A percentile compares a stretch with the other conserved stretches of the same genome.
phyloP scores from a whole-genome alignment of 1,140 invertebrate genomes.

The Diabrotica undecimpunctata region DNA sequence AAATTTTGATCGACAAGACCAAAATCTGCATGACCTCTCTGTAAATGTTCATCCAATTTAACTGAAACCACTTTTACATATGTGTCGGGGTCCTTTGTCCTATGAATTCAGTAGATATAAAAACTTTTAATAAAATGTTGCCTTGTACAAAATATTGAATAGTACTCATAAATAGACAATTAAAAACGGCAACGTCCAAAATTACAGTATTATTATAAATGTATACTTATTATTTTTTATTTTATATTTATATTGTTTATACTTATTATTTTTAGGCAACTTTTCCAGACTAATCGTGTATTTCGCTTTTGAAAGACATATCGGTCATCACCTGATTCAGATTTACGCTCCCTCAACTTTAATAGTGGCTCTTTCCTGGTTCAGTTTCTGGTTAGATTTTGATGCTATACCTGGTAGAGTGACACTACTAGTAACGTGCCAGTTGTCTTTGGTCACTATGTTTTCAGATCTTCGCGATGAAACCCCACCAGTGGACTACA shows the following conservation, averaged over 20 bases:
- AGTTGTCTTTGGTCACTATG: slow-evolving; percentile 79
- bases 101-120: no score
- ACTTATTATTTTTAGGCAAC: slow-evolving; percentile 55
- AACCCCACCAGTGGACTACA: slow-evolving; percentile 77
- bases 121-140: no score
- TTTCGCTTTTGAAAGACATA: slow-evolving; percentile 78
- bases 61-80: no score
- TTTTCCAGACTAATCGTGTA: slow-evolving; percentile 72
- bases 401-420: slow-evolving; percentile 81
- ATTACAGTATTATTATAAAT: no score
- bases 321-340: slow-evolving; percentile 83
- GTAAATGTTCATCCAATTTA: no score
- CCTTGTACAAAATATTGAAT: no score
- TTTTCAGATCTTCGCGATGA: slow-evolving; percentile 74
- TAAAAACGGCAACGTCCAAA: no score
- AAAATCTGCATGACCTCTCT: no score
- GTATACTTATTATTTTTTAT: slow-evolving; percentile 21
- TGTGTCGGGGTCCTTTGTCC: no score
- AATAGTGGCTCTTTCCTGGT: slow-evolving; percentile 84
- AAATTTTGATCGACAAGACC: no score
- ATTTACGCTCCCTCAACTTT: slow-evolving; percentile 82
- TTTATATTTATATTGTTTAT: no score
- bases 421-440: slow-evolving; percentile 77
- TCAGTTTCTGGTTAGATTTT: slow-evolving; percentile 83
- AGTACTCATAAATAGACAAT: no score